phyloP scores from a whole-genome alignment of 2,888 invertebrate species.

The Metalampra italica region DNA sequence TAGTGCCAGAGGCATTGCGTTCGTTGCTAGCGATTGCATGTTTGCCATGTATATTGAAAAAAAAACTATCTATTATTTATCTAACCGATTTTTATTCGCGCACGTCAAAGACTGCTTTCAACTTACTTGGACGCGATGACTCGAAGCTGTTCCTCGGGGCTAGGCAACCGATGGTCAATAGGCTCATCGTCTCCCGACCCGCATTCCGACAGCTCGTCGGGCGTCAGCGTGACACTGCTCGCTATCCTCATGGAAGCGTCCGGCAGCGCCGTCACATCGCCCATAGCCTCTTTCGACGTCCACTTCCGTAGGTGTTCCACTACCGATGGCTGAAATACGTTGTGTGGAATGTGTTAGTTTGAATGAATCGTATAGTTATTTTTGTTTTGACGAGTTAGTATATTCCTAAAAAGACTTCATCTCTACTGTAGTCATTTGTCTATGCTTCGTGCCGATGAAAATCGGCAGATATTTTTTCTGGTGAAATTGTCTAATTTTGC shows the following conservation, averaged over 20 bases:
- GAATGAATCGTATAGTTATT: neutral
- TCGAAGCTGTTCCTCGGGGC: constrained; percentile 91
- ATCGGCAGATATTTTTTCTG: no score
- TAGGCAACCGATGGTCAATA: constrained; percentile 91
- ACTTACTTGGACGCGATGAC: constrained; percentile 88
- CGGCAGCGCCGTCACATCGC: constrained; percentile 88
- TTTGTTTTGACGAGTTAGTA: no score
- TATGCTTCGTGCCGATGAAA: no score
- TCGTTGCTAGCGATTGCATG: no score
- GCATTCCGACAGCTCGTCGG: constrained; percentile 73
- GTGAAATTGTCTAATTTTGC: no score
- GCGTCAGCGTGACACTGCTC: constrained; percentile 66
- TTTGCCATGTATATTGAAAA: no score
- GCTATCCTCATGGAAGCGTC: constrained; percentile 87
- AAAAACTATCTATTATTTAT: no score
- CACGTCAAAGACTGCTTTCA: neutral
- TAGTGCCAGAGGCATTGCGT: no score
- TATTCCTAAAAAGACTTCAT: no score
- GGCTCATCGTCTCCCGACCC: constrained; percentile 83
- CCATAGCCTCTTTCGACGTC: constrained; percentile 90
- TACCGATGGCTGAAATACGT: constrained; percentile 83
- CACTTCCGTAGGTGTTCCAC: constrained; percentile 89
- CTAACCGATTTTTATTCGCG: no score
- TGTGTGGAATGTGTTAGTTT: neutral
- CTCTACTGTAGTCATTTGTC: no score